Conservation (phyloP, 1,140 invertebrate genomes). For the Globodera ellingtonae region DNA sequence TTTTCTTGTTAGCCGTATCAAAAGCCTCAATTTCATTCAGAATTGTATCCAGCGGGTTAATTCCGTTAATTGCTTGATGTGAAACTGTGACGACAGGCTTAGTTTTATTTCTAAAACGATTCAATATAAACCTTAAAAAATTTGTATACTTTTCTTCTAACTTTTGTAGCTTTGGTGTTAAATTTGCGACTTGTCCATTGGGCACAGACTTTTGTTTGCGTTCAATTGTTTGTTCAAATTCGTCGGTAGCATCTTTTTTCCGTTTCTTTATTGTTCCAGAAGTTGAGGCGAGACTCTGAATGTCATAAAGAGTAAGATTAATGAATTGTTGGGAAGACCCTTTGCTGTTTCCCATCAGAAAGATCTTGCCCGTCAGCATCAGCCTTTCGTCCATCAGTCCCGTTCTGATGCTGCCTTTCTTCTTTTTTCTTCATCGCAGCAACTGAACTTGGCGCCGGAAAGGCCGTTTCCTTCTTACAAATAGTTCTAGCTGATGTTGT, state of each 20-base stretch:
- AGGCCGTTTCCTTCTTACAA: not conserved
- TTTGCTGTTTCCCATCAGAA: not conserved
- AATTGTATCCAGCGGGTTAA: slow-evolving; percentile 26
- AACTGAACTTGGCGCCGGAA: not conserved
- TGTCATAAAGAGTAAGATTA: not conserved
- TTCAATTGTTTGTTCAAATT: not conserved
- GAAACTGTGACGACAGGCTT: not conserved
- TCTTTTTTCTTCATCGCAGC: not conserved
- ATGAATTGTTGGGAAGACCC: not conserved
- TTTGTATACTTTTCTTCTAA: slow-evolving; percentile 6
- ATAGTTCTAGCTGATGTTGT: not conserved
- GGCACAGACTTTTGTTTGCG: not conserved
- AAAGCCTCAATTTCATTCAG: slow-evolving; percentile 26
- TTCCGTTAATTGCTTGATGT: not conserved
- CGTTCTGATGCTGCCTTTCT: not conserved
- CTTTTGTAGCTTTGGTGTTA: not conserved
- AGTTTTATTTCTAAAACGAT: not conserved
- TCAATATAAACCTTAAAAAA: too few relatives aligned
- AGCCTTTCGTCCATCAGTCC: not conserved
- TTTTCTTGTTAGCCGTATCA: slow-evolving; percentile 24
- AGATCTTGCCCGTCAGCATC: not conserved
- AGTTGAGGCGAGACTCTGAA: not conserved
- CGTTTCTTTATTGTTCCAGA: not conserved
- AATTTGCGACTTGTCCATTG: not conserved
- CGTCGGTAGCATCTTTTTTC: not conserved